Base-by-base conservation (phyloP, 2,113 vertebrate genomes). In the Mellivora capensis region DNA sequence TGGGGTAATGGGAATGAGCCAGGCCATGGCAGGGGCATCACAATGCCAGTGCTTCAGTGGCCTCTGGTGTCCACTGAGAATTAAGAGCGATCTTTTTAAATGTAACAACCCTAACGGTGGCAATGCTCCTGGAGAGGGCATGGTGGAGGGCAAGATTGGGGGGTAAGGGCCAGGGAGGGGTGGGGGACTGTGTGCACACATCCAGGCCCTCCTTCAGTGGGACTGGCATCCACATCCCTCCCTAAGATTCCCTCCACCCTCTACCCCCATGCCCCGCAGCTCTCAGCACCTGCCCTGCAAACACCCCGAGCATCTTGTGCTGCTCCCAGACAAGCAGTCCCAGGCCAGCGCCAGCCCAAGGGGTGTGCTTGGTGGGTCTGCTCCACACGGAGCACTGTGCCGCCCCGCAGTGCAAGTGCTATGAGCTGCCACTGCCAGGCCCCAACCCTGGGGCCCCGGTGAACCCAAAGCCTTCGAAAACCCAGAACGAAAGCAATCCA, bases 111-210 rank as follows among this genome's bases (percentile, higher is more conserved):
- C 20, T 34, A 11, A 7, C 29, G 2, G 74, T 27, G n/a, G 42
- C 34, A 27, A 15, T 8, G 44, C 15, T 1, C 44, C 74, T 15
- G 59, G 31, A 31, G 23, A 52, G 44, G 7, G 17, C 34, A 29
- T 57, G 0, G 8, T 0, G 3, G 71, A 76, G 42, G 14, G 23
- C 4, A 7, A 69, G 31, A 3, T 0, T 42, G 37, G 4, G 12
- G 25, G 29, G 71, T 12, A 11, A 47, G 84, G 84, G 44, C 62
- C 67, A n/a, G 8, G 13, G 23, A 42, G 23, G 20, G 42, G 7
- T 3, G 21, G 7, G 44, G 27, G 5, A 7, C 42, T 10, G 74
- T 31, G 47, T 57, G 57, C 8, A 6, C 6, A 4, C 31, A n/a
- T 25, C 34, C 54, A 27, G 31, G 21, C 57, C 34, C 42, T 29